Base-by-base conservation (phyloP, 2,797 vertebrate species). In the Bradypus variegatus region DNA sequence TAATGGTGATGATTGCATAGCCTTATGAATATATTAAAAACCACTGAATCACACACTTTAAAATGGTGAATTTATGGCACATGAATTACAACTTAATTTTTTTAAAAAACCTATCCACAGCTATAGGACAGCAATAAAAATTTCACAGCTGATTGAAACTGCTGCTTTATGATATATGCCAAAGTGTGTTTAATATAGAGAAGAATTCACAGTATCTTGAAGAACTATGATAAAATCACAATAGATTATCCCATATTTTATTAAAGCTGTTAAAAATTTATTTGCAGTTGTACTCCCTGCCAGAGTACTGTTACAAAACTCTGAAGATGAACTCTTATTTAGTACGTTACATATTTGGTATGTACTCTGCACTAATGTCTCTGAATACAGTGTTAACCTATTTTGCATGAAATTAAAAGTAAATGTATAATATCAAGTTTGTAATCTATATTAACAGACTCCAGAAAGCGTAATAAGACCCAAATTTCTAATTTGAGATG, bases 371-470 rank as follows among this genome's bases (percentile, higher is more conserved):
- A 9, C 33, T 67, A 18, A n/a, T 67, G 65, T 67, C n/a, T 67
- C 65, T 16, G 33, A 18, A 7, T 88, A 50, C 50, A 90, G 4
- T 62, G 36, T 53, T 80, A 83, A 90, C 8, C 36, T 23, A 62
- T 85, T 82, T 84, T 87, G 33, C 65, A 67, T 48, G 55, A 83
- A 64, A 38, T 77, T 60, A 65, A 55, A 9, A 31, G n/a, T 72
- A 87, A 60, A 72, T 64, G 83, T 65, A 48, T 82, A 83, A 31
- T 86, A 67, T 41, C 48, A 92, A 19, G 41, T 55, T 84, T 89
- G 70, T 90, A 77, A 85, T 73, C 88, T 87, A 19, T 88, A 19
- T 94, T 88, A 92, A 70, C 8, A 88, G 70, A 91, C 25, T 93
- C 29, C 38, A 76, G 77, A 79, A 86, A 94, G 88, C 75, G 73